Base-by-base conservation (phyloP, 2,888 invertebrate genomes). In the Clostera curtula region DNA sequence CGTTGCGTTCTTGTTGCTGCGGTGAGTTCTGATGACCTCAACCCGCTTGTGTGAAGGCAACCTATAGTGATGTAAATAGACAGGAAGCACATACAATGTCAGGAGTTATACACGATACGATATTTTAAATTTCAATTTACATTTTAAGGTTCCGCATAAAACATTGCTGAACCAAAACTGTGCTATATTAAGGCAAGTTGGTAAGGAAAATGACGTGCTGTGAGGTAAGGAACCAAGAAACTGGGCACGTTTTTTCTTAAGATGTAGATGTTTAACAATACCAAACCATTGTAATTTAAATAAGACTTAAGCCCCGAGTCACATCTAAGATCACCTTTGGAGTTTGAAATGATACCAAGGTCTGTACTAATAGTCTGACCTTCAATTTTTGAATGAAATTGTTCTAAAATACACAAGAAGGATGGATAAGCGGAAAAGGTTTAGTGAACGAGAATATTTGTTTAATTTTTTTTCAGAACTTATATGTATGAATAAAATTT, bases 71-170 rank as follows among this genome's bases (percentile, higher is more conserved):
- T 74, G 75, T 62, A 61, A 72, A 79, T 77, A 76, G 67, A 66
- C 77, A 80, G 77, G 79, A 79, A 80, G 69, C 67, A 48, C 45
- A 55, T 44, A 63, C 77, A 77, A 75, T 79, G 76, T 63, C 75
- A 75, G 67, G 60, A 74, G 57, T 35, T 49, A 48, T 41, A 49
- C 45, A 40, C 44, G 29, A 44, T 47, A 45, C 38, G 40, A 52
- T 49, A 46, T 40, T 49, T 49, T 43, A 34, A 49, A 40, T 24
- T 24, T 29, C 28, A 14, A 27, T 29, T 35, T 22, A 14, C 24
- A 25, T 36, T 43, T 39, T 25, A 46, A 30, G 36, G 40, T 37
- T 40, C 37, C 18, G 19, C 27, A 19, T 26, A 25, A 17, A n/a
- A 24, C 8, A 5, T 11, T 12, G 3, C 11, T 6, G 4, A 19